These are phyloP conservation scores for Cynodonichthys magdalenae DNA, from an alignment of 2,797 vertebrate species.

Conservation along the genomic window DNA sequence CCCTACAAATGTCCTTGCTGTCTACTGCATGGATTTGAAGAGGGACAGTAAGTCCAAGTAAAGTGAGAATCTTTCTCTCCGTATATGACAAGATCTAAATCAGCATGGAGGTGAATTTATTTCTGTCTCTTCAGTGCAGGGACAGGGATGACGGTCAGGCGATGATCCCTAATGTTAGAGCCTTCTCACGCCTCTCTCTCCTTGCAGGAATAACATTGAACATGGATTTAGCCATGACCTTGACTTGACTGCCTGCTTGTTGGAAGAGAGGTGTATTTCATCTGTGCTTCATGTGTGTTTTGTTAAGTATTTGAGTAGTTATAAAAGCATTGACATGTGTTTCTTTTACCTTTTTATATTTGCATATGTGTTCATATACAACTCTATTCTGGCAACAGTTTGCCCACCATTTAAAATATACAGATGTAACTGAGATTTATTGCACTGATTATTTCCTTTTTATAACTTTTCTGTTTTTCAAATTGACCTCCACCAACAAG, in stretches of 20 bases:
- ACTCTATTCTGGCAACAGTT: neutral
- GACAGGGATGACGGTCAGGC: conserved; percentile 57
- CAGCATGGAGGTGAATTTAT: conserved; percentile 49
- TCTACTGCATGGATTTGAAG: neutral
- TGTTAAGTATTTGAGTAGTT: conserved; percentile 7
- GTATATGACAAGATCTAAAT: conserved; percentile 61
- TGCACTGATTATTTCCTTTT: conserved; percentile 12
- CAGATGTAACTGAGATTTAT: conserved; percentile 16
- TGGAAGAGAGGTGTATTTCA: conserved; percentile 36
- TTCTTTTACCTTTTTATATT: conserved; percentile 13
- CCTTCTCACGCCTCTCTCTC: conserved; percentile 60
- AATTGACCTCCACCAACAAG: conserved; percentile 8
- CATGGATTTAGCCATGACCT: conserved; percentile 70
- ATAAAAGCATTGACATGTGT: neutral
- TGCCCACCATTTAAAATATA: conserved; percentile 7
- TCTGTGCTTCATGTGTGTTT: conserved; percentile 14
- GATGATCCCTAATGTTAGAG: conserved; percentile 72
- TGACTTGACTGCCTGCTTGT: conserved; percentile 60
- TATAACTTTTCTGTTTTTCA: conserved; percentile 11
- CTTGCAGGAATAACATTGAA: conserved; percentile 67
- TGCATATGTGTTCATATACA: conserved; percentile 1
- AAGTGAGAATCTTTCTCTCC: conserved; percentile 33
- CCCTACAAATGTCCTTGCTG: conserved; percentile 3
- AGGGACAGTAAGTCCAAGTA: conserved; percentile 10
- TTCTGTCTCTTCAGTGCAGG: conserved; percentile 46